phyloP scores from a whole-genome alignment of 2,797 vertebrate species.

The Leucoraja ocellata region DNA sequence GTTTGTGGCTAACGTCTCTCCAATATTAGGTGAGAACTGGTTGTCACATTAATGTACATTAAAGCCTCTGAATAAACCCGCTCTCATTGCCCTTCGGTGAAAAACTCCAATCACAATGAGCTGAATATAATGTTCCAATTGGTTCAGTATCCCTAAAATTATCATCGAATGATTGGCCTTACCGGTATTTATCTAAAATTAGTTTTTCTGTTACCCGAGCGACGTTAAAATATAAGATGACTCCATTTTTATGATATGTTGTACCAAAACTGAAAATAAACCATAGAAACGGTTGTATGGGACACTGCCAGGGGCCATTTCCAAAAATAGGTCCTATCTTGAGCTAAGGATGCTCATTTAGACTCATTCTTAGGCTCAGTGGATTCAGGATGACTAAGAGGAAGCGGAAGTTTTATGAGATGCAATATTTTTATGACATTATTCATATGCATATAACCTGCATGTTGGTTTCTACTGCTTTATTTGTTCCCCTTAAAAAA shows the following conservation, averaged over 20 bases:
- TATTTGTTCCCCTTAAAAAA: not conserved
- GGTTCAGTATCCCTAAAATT: not conserved
- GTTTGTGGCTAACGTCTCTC: not conserved
- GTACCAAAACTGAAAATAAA: not conserved
- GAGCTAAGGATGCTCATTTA: not conserved
- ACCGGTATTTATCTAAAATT: not conserved
- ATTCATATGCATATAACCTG: too few species aligned
- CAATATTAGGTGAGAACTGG: not conserved
- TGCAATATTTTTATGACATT: not conserved
- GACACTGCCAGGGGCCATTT: not conserved
- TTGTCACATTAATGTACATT: not conserved
- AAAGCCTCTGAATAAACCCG: not conserved
- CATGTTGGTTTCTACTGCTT: not conserved
- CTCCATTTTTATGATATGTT: not conserved
- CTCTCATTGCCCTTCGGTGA: not conserved
- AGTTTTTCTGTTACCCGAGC: not conserved
- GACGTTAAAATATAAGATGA: not conserved
- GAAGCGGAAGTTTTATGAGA: not conserved
- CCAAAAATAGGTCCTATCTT: not conserved
- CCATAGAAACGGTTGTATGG: not conserved
- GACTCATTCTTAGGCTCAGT: not conserved
- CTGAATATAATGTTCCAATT: not conserved
- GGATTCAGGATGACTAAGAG: not conserved
- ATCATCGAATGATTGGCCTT: not conserved
- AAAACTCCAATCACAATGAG: not conserved